Evolutionary conservation across 2,797 vertebrate genomes (phyloP), one percentile per base, ranked within the genome.

Genomic region (Carapus acus): DNA sequence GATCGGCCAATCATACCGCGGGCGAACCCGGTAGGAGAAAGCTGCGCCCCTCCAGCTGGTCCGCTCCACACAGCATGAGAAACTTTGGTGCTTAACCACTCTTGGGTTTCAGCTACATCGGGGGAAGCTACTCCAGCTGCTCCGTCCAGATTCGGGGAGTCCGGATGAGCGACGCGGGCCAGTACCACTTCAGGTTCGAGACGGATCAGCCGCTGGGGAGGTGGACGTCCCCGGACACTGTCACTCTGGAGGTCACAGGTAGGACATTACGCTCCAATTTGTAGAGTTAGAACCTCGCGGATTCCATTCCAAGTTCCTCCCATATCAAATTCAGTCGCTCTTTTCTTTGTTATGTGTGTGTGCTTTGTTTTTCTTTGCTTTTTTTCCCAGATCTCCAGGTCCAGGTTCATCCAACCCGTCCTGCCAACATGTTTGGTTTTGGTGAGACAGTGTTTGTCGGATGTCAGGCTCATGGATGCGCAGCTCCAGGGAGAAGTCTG

Each of bases 151-250:
- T 90, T 47, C 76, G 74, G 2, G 59, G 69, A 2, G 79, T 87
- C n/a, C 84, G 80, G 65, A 72, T 85, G 57, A 87, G 83, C 17
- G 89, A 90, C 58, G 83, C 74, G 0, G 89, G 89, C 4, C 81
- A 86, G 49, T 90, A 89, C 62, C 84, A 88, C 78, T 90, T 90
- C 72, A 82, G 88, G 69, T 90, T 90, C 52, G 86, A 89, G 69
- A 89, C 86, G 0, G 84, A 90, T 63, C 84, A 87, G 7, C 80
- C 74, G 0, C 77, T 85, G 63, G 87, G 87, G 4, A 75, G 86
- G 52, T 88, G 86, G 89, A 90, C 89, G 6, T 90, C 88, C 13
- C 81, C 87, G 0, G 81, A 88, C 67, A 80, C 81, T 27, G 67
- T 89, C 54, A 69, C 62, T 18, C 85, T 90, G 0, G 78, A 81